Base-by-base conservation (phyloP, 1,140 invertebrate genomes). In the Macrobrachium nipponense region DNA sequence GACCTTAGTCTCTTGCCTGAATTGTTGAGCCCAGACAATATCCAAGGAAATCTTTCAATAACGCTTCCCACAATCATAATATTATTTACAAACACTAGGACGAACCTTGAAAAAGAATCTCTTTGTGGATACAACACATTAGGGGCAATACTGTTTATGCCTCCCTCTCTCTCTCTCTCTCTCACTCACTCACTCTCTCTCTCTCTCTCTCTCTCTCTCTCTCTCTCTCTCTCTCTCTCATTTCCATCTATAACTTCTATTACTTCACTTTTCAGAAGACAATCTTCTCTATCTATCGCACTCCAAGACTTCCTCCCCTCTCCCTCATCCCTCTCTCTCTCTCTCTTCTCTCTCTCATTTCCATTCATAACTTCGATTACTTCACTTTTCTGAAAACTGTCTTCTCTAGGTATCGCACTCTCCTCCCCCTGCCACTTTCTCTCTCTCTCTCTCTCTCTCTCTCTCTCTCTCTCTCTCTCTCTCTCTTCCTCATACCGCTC, bases 221-320 rank as follows among this genome's bases (percentile, higher is more conserved):
- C n/a, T n/a, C n/a, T n/a, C n/a, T n/a, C n/a, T n/a, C n/a, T n/a
- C n/a, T n/a, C n/a, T n/a, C 60, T 61, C 58, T 62, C 20, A 18
- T 58, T 15, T 59, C 36, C 76, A 14, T 20, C 1, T 78, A 51
- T 27, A 27, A 18, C 76, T 62, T 20, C 36, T 59, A 20, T 59
- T 78, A 36, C 61, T 23, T 61, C 76, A 36, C 58, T 78, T 23
- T 61, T 59, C 27, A 14, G 27, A 51, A 23, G 15, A 36, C 59
- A 23, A 15, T 78, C 76, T 77, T 43, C 72, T 73, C 27, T 73
- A 27, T 73, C 12, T 73, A 27, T 27, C 70, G 36, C 72, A 36
- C 27, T 36, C 27, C n/a, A n/a, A n/a, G n/a, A n/a, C n/a, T n/a
- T 36, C 27, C 27, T 36, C 27, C 4, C 27, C 4, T 36, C 27